A percentile compares a stretch with the other conserved stretches of the same genome.
phyloP scores from a whole-genome alignment of 2,888 invertebrate genomes.

The Epirrhoe tristata region DNA sequence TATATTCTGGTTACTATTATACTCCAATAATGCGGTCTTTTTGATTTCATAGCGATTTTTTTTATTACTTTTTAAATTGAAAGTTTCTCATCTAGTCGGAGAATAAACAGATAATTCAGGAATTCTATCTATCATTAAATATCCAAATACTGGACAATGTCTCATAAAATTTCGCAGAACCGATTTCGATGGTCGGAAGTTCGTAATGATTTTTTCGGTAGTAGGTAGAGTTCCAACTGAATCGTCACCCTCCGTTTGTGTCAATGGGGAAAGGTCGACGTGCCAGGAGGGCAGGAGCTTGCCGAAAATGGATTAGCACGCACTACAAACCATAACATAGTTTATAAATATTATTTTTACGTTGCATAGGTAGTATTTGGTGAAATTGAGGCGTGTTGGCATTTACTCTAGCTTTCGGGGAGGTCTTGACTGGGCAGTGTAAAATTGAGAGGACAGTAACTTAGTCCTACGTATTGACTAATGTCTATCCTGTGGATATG shows the following conservation, averaged over 20 bases:
- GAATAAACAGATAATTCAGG: too few species aligned
- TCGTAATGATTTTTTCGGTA: slow-evolving; percentile 20
- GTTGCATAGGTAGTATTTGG: not conserved
- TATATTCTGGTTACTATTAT: too few species aligned
- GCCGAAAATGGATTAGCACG: slow-evolving; percentile 38
- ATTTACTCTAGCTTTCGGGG: too few species aligned
- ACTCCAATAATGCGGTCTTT: too few species aligned
- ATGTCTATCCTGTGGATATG: too few species aligned
- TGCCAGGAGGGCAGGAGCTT: slow-evolving; percentile 49
- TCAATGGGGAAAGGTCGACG: slow-evolving; percentile 62
- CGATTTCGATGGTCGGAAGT: slow-evolving; percentile 13
- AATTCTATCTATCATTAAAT: not conserved
- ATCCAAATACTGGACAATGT: not conserved
- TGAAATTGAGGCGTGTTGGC: too few species aligned
- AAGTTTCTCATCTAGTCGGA: not conserved
- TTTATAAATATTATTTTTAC: not conserved
- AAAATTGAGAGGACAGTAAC: too few species aligned
- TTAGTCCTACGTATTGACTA: too few species aligned
- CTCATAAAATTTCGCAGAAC: slow-evolving; percentile 12
- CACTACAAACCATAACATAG: slow-evolving; percentile 13
- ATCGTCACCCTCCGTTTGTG: slow-evolving; percentile 50
- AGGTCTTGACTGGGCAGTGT: too few species aligned
- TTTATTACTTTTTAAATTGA: not conserved
- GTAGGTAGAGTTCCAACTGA: slow-evolving; percentile 45
- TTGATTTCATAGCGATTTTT: too few species aligned